Percentiles rank a stretch among this genome's conserved stretches.
Evolutionary conservation across 92 coral and sea anemone genomes (phyloP).

Genomic region (Porites evermanni): DNA sequence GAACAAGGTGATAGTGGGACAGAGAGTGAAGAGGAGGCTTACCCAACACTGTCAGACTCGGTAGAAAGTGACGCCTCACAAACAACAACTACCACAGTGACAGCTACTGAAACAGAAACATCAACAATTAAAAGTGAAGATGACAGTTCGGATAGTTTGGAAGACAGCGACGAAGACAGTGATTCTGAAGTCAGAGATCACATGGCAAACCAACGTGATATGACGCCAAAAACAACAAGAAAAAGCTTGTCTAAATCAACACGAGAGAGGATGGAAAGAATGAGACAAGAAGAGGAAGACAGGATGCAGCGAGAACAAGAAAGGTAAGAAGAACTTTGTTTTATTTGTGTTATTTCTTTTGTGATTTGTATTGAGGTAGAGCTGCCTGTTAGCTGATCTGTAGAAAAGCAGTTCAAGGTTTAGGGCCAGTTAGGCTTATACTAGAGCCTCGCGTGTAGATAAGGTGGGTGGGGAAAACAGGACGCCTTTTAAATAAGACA

Average conservation of each 20-base stretch:
- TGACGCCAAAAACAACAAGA: conserved; percentile 91
- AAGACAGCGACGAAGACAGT: conserved; percentile 77
- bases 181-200: conserved; percentile 49
- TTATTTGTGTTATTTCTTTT: no score
- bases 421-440: no score
- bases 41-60: conserved; percentile 27
- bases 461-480: no score
- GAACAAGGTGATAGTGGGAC: conserved; percentile 47
- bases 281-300: conserved; percentile 85
- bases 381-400: no score
- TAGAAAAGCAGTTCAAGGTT: no score
- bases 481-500: no score
- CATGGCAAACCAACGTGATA: conserved; percentile 47
- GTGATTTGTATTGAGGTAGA: no score
- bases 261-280: conserved; percentile 95
- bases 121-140: conserved; percentile 51
- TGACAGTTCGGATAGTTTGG: conserved; percentile 59
- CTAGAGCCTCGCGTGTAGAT: no score
- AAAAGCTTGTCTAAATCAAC: conserved; percentile 98
- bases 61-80: conserved; percentile 6
- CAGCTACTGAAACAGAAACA: conserved; percentile 11
- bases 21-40: conserved; percentile 41
- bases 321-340: conserved; percentile 67
- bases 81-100: conserved; percentile 2
- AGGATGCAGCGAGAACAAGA: conserved; percentile 79